Conservation (phyloP, 1,140 invertebrate genomes). For the Dreissena polymorpha region DNA sequence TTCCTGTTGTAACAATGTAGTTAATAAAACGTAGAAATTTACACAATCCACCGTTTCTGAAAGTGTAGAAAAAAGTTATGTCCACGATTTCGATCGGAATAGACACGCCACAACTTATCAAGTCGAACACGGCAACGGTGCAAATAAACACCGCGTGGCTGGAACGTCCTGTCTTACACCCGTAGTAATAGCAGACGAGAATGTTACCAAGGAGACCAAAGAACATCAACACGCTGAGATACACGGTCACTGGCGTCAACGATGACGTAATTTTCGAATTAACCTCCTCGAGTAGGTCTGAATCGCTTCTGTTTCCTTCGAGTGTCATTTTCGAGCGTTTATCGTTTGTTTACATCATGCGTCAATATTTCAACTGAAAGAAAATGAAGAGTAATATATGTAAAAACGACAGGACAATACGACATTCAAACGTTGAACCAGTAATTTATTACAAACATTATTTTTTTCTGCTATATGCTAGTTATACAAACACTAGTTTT, state of each 20-base stretch:
- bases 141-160: slow-evolving; percentile 58
- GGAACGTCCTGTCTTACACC: slow-evolving; percentile 5
- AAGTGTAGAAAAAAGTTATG: slow-evolving; percentile 56
- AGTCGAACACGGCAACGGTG: slow-evolving; percentile 61
- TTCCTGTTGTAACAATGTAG: slow-evolving; percentile 52
- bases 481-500: too few species aligned
- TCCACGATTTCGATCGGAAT: slow-evolving; percentile 65
- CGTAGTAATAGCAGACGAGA: slow-evolving; percentile 56
- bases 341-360: too few species aligned
- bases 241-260: slow-evolving; percentile 49
- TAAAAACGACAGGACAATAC: too few species aligned
- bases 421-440: too few species aligned
- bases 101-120: slow-evolving; percentile 56
- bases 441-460: too few species aligned
- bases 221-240: slow-evolving; percentile 50
- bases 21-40: slow-evolving; percentile 54
- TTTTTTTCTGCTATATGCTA: too few species aligned
- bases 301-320: too few species aligned
- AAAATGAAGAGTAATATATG: too few species aligned
- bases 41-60: slow-evolving; percentile 50
- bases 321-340: too few species aligned
- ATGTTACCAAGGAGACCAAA: slow-evolving; percentile 49
- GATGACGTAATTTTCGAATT: slow-evolving; percentile 50
- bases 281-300: background rate
- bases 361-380: too few species aligned